These are phyloP conservation scores for Tetanocera ferruginea DNA, from an alignment of 2,888 invertebrate species.

Conservation along the genomic window DNA sequence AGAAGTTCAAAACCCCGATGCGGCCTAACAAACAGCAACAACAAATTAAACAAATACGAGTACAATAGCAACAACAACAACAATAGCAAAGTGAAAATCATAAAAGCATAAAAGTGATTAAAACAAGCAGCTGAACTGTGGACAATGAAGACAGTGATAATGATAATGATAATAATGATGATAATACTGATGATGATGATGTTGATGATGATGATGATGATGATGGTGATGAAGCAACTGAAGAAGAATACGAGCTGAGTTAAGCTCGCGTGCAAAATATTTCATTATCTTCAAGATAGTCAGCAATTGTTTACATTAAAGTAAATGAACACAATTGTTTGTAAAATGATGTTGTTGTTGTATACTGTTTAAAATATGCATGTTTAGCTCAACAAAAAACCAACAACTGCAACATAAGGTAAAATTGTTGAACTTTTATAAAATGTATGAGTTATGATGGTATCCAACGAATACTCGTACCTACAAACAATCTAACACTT, in stretches of 20 bases:
- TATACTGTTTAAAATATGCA: conserved; percentile 26
- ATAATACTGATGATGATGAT: background rate
- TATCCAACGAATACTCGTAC: conserved; percentile 12
- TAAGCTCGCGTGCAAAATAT: conserved; percentile 29
- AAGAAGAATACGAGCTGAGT: background rate
- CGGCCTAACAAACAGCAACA: conserved; percentile 6
- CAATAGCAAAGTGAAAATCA: conserved; percentile 29
- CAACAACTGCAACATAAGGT: background rate
- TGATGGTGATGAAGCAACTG: background rate
- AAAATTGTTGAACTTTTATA: background rate
- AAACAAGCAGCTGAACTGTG: conserved; percentile 5
- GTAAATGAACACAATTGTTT: conserved; percentile 27
- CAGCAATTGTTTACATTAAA: conserved; percentile 34
- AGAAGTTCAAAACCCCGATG: conserved; percentile 11
- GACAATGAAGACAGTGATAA: background rate
- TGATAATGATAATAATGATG: background rate
- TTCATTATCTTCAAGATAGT: conserved; percentile 14
- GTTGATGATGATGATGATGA: background rate
- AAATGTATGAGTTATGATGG: conserved; percentile 18
- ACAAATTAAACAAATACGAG: background rate
- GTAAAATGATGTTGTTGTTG: conserved; percentile 11
- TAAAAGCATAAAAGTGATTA: conserved; percentile 33
- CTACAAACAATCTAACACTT: conserved; percentile 11
- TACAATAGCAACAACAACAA: background rate
- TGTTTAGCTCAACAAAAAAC: background rate